Percentiles rank a stretch among this genome's conserved stretches.
phyloP scores from a whole-genome alignment of 2,113 vertebrate genomes.

The Aegithalos caudatus region DNA sequence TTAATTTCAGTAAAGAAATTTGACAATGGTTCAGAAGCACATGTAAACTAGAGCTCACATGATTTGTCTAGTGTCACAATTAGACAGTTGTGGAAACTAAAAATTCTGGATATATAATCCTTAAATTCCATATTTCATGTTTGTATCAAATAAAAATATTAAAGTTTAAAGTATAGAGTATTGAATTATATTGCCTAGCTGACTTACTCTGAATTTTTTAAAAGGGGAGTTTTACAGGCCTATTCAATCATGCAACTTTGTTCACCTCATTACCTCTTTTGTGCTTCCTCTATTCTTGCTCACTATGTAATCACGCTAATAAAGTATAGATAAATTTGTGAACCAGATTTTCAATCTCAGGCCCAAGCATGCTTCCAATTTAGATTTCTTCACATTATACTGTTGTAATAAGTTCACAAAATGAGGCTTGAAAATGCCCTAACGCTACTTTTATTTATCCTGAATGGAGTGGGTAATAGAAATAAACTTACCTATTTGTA shows the following conservation, averaged over 20 bases:
- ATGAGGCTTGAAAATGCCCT: conserved; percentile 39
- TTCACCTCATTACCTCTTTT: background rate
- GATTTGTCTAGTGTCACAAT: background rate
- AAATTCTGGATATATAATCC: background rate
- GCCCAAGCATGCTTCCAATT: conserved; percentile 1
- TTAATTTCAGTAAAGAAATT: background rate
- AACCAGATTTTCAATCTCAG: conserved; percentile 3
- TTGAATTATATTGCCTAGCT: background rate
- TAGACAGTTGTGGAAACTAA: background rate
- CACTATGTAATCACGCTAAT: background rate
- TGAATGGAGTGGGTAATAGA: background rate
- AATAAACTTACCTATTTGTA: conserved; percentile 2
- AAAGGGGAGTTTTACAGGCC: background rate
- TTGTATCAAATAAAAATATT: background rate
- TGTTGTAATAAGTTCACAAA: conserved; percentile 14
- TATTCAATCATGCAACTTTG: background rate
- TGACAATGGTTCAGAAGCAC: background rate
- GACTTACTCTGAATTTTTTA: background rate
- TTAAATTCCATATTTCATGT: background rate
- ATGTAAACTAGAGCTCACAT: background rate
- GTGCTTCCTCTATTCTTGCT: background rate
- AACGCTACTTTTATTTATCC: background rate
- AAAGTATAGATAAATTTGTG: background rate
- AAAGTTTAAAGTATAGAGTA: background rate
- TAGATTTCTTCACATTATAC: background rate